Evolutionary conservation across 2,888 invertebrate species (phyloP).

Genomic region (Cartodere bifasciata): DNA sequence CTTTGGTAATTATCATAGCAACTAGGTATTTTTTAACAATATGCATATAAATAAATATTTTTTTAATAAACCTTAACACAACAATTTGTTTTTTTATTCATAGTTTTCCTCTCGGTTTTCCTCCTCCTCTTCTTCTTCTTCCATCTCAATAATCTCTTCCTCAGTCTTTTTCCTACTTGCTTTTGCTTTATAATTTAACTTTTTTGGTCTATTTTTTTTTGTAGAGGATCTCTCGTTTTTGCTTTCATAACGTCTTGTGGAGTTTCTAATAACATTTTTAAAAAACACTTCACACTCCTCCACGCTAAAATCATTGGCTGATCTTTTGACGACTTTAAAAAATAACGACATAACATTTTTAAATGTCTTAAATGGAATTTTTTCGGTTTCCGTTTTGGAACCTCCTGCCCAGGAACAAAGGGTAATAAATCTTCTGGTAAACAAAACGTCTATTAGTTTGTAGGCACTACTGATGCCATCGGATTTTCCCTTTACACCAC

Average conservation of each 20-base stretch:
- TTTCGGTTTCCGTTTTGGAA: constrained; percentile 2
- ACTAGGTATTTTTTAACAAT: too few relatives aligned
- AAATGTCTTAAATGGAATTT: constrained; percentile 4
- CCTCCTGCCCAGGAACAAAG: constrained; percentile 7
- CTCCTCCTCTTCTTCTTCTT: too few relatives aligned
- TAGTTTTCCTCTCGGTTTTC: too few relatives aligned
- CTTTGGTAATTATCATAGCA: too few relatives aligned
- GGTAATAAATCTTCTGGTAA: constrained; percentile 6
- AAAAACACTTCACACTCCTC: constrained; percentile 8
- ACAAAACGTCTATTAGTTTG: constrained; percentile 4
- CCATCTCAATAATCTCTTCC: too few relatives aligned
- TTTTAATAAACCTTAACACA: too few relatives aligned
- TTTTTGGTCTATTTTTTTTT: constrained; percentile 6
- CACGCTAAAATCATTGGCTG: constrained; percentile 2
- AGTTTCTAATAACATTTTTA: constrained; percentile 5
- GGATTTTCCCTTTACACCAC: constrained; percentile 2
- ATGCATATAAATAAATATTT: neutral
- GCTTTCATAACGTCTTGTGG: constrained; percentile 3
- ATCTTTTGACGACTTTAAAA: constrained; percentile 5
- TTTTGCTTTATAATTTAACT: constrained; percentile 2
- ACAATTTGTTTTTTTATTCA: too few relatives aligned
- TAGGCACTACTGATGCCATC: constrained; percentile 3
- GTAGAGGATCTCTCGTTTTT: constrained; percentile 4
- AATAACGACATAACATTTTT: constrained; percentile 6
- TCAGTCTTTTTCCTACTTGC: neutral